A percentile compares a stretch with the other conserved stretches of the same genome.
These are phyloP conservation scores for Pachliopta kotzebuea DNA, from an alignment of 2,888 invertebrate genomes.

Conservation along the genomic window DNA sequence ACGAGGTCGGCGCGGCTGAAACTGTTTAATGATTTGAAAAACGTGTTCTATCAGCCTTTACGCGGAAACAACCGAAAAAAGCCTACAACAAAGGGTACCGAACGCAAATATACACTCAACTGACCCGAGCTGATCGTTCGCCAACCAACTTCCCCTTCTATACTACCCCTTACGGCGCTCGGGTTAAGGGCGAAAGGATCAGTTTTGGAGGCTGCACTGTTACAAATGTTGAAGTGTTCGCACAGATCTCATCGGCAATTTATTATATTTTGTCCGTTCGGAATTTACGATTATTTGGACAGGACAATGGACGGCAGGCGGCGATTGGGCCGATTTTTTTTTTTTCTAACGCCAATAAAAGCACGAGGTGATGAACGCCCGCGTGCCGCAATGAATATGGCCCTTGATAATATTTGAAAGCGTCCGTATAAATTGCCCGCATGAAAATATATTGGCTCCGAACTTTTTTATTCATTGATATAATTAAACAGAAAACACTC, in stretches of 20 bases:
- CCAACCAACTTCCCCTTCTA: conserved; percentile 37
- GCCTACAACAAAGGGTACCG: conserved; percentile 75
- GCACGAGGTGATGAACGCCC: conserved; percentile 34
- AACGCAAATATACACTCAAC: conserved; percentile 75
- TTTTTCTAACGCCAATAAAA: conserved; percentile 75
- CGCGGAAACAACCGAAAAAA: conserved; percentile 78
- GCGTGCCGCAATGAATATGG: conserved; percentile 13
- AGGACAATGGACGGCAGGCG: conserved; percentile 60
- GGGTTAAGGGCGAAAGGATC: conserved; percentile 34
- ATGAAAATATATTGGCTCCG: conserved; percentile 1
- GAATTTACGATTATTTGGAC: conserved; percentile 79
- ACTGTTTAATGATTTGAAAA: conserved; percentile 81
- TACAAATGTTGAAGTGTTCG: conserved; percentile 59
- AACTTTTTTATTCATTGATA: not conserved
- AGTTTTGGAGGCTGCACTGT: conserved; percentile 32
- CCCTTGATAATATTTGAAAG: conserved; percentile 22
- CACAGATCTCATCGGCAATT: conserved; percentile 79
- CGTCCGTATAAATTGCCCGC: conserved; percentile 9
- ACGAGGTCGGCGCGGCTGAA: conserved; percentile 61
- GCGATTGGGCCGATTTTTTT: conserved; percentile 64
- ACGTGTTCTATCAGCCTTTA: conserved; percentile 81
- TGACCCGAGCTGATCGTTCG: conserved; percentile 40
- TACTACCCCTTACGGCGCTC: conserved; percentile 41
- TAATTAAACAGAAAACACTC: not conserved
- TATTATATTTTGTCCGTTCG: conserved; percentile 79